Base-by-base conservation (phyloP, 1,140 invertebrate species). In the Penaeus vannamei region DNA sequence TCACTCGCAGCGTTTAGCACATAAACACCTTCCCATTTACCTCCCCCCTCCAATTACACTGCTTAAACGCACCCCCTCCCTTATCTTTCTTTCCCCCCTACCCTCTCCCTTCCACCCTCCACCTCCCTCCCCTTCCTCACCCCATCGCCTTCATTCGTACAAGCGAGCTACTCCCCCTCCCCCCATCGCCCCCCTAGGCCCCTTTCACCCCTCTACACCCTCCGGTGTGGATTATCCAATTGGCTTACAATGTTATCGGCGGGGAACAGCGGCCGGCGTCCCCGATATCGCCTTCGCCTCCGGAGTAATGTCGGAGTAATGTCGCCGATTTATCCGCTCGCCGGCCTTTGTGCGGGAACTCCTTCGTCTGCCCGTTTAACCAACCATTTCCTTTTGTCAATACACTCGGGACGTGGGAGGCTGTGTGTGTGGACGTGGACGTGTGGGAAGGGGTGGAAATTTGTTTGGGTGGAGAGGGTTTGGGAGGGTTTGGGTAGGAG, bases 181-280 rank as follows among this genome's bases (percentile, higher is more conserved):
- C 36, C n/a, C 61, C 81, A 2, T 4, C 53, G 66, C 36, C 1
- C 8, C 36, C 4, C 36, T 42, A 1, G 36, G 1, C 36, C 36
- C 36, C 5, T 5, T 5, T 36, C 36, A 1, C 36, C 5, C 36
- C 36, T 5, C 3, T 7, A 4, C 4, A 4, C 36, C 36, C 36
- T 42, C 36, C 3, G 4, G 4, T 4, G 4, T 42, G 62, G 69
- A 86, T 77, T 62, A 80, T 32, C 72, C 85, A 85, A 76, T 80
- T 86, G 72, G 72, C 59, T 10, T 86, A 86, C 85, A 86, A 86
- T 79, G 85, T 80, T 86, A 86, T 86, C 85, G 85, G 17, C 29
- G 36, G 29, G 72, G 64, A 86, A 72, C 76, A 86, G 53, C 72
- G 22, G 2, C 26, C 19, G 85, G 42, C 32, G 7, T n/a, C n/a